Conservation (phyloP, 2,888 invertebrate genomes). For the Idaea biselata region DNA sequence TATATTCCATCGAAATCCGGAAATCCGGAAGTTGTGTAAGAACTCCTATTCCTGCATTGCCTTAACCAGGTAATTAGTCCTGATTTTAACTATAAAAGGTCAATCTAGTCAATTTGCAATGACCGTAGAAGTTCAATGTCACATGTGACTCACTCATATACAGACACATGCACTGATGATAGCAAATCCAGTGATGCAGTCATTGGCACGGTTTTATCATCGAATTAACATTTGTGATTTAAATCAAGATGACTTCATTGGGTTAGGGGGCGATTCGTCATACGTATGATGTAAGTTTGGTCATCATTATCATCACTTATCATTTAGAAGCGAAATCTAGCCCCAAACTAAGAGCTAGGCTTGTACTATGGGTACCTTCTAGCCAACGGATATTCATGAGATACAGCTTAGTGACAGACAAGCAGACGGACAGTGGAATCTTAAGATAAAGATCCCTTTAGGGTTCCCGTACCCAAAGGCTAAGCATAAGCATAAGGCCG, state of each 20-base stretch:
- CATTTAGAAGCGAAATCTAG: no score
- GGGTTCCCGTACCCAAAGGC: no score
- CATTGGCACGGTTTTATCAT: conserved; percentile 3
- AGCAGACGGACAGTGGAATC: no score
- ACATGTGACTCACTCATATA: background rate
- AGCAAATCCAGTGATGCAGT: conserved; percentile 1
- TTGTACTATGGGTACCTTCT: no score
- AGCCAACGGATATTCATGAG: no score
- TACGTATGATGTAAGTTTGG: background rate
- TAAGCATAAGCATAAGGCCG: no score
- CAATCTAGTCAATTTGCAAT: background rate
- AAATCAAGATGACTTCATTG: background rate
- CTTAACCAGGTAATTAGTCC: background rate
- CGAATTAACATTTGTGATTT: background rate
- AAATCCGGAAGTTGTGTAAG: background rate
- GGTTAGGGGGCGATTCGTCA: background rate
- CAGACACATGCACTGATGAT: background rate
- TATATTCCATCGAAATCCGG: background rate
- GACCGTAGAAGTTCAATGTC: conserved; percentile 2
- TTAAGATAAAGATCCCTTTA: no score
- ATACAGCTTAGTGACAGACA: no score
- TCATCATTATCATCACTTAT: background rate
- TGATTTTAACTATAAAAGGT: background rate
- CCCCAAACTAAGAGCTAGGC: no score
- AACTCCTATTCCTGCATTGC: background rate